A percentile compares a stretch with the other conserved stretches of the same genome.
phyloP scores from a whole-genome alignment of 2,888 invertebrate species.

The Hypolimnas misippus region DNA sequence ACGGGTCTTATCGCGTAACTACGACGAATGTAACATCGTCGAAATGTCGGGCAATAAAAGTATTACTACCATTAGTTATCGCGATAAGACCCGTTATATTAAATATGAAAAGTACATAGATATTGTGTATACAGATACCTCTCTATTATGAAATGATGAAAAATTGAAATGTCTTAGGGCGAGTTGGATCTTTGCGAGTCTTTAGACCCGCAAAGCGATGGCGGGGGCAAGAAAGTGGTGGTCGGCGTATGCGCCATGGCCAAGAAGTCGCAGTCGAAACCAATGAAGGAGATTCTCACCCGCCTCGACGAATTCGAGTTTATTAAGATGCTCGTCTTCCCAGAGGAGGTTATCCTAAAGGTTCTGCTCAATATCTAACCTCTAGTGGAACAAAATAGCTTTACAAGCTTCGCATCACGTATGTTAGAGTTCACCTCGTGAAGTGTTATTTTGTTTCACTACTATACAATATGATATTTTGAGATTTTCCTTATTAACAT shows the following conservation, averaged over 20 bases:
- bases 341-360: slow-evolving; percentile 97
- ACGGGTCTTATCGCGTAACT: no score
- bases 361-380: slow-evolving; percentile 85
- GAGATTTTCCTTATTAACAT: slow-evolving; percentile 36
- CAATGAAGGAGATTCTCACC: slow-evolving; percentile 99
- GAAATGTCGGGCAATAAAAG: no score
- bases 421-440: slow-evolving; percentile 8
- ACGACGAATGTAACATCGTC: no score
- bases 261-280: slow-evolving; percentile 99
- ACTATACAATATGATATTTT: slow-evolving; percentile 17
- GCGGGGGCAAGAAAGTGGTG: slow-evolving; percentile 93
- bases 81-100: no score
- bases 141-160: neutral
- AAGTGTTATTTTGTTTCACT: slow-evolving; percentile 47
- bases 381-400: slow-evolving; percentile 74
- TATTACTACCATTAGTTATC: no score
- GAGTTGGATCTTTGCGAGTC: slow-evolving; percentile 91
- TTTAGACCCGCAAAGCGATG: slow-evolving; percentile 85
- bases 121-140: neutral
- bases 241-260: slow-evolving; percentile 99
- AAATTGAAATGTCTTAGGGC: slow-evolving; percentile 78
- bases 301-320: slow-evolving; percentile 98
- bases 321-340: slow-evolving; percentile 96
- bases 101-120: no score
- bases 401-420: slow-evolving; percentile 21